Conservation (phyloP, 2,797 vertebrate genomes). For the Eupleurogrammus muticus region DNA sequence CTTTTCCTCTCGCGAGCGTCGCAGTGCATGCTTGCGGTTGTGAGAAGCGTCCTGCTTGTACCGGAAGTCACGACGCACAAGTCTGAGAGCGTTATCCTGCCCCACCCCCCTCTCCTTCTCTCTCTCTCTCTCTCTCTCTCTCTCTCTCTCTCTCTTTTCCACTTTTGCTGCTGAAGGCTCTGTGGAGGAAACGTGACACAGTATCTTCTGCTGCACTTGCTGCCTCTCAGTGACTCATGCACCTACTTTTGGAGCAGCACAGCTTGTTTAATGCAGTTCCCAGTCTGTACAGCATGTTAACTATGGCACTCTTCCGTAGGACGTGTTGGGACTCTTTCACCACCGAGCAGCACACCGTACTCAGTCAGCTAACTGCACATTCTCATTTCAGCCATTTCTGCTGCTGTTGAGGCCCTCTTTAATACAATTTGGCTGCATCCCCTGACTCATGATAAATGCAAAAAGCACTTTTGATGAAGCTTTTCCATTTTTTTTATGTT, state of each 20-base stretch:
- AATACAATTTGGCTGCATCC: not conserved
- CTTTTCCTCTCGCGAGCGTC: not conserved
- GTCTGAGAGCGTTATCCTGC: constrained; percentile 47
- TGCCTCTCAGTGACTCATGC: constrained; percentile 71
- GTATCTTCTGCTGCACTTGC: constrained; percentile 71
- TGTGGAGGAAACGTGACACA: constrained; percentile 73
- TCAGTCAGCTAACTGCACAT: not conserved
- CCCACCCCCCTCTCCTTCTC: not conserved
- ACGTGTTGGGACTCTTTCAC: constrained; percentile 26
- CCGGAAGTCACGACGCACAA: constrained; percentile 80
- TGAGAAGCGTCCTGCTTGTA: constrained; percentile 54
- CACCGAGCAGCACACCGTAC: constrained; percentile 29
- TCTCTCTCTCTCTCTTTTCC: not conserved
- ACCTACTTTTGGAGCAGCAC: constrained; percentile 68
- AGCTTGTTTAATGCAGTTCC: constrained; percentile 66
- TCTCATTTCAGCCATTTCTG: constrained; percentile 34
- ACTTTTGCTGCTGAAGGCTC: constrained; percentile 62
- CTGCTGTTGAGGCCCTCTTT: constrained; percentile 6
- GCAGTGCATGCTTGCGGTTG: constrained; percentile 34
- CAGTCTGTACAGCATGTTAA: constrained; percentile 65
- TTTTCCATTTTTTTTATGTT: not conserved
- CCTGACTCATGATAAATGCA: not conserved
- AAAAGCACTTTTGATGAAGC: not conserved
- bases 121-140: not conserved
- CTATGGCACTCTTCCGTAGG: constrained; percentile 59